Base-by-base conservation (phyloP, 2,888 invertebrate species). In the Agonopterix arenella region DNA sequence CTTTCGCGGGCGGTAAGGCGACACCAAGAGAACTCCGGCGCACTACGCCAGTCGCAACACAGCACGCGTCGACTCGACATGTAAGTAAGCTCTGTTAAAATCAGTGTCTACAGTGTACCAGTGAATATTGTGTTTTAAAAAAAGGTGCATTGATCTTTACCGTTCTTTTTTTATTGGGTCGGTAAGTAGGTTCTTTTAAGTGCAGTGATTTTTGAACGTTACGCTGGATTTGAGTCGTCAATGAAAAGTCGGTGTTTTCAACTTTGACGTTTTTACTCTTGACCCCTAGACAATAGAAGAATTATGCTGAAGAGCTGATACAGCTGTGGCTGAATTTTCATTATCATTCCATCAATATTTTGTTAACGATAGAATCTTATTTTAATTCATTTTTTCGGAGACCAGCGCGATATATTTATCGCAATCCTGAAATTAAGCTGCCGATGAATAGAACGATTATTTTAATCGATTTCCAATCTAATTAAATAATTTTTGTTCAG, bases 51-150 rank as follows among this genome's bases (percentile, higher is more conserved):
- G 88, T 89, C 88, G 88, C 88, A 84, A 81, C 86, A 86, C 85
- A 88, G 89, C 86, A 71, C 82, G 85, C 89, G 88, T 84, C 89
- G 89, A 88, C 88, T 89, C 89, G 84, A 88, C 84, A 89, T 88
- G 89, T 89, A 89, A 89, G 89, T 89, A 89, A 68, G 71, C 68
- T 68, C 66, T 45, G 72, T 76, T 89, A 89, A 68, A 71, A 67
- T 68, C 66, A 46, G 72, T 76, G 82, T 80, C 60, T 62, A 62
- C 69, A 77, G 82, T 84, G 83, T 70, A 61, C 58, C 65, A 74
- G 80, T 80, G 80, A 73, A 73, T 64, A 66, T 71, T 64, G 64
- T 56, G 54, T 38, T 16, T 28, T 41, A 42, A 49, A 42, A 53
- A 38, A 72, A 75, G 70, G 81, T 83, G 80, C 70, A 73, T 77